phyloP scores from a whole-genome alignment of 2,888 invertebrate genomes.

The Scaptomyza polygonia region DNA sequence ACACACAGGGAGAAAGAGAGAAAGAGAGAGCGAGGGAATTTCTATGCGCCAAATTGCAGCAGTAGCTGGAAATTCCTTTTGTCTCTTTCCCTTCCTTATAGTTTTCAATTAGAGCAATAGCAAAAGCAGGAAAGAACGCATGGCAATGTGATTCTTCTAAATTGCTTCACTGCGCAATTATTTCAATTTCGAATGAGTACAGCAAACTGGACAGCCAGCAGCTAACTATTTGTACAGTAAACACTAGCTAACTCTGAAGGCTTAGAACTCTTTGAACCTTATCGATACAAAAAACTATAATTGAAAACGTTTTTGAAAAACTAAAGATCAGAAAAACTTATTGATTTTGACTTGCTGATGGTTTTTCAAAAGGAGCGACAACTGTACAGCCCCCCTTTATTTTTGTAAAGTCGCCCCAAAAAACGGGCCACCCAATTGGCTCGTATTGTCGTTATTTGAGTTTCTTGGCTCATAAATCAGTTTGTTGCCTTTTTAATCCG shows the following conservation, averaged over 20 bases:
- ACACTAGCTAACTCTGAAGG: too few relatives aligned
- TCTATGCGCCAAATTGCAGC: slow-evolving; percentile 79
- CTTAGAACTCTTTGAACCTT: too few relatives aligned
- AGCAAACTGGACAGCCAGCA: slow-evolving; percentile 32
- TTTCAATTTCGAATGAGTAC: slow-evolving; percentile 79
- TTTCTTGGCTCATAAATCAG: slow-evolving; percentile 82
- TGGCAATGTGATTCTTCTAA: slow-evolving; percentile 81
- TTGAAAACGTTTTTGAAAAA: too few relatives aligned
- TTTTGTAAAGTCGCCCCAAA: not conserved
- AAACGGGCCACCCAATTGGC: slow-evolving; percentile 19
- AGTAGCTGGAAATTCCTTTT: slow-evolving; percentile 58
- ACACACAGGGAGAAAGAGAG: slow-evolving; percentile 32
- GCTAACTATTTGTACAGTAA: slow-evolving; percentile 2
- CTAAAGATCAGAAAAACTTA: too few relatives aligned
- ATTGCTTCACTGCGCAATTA: slow-evolving; percentile 83
- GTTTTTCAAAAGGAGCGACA: too few relatives aligned
- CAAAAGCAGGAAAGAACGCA: slow-evolving; percentile 44
- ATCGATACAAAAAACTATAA: too few relatives aligned
- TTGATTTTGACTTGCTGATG: too few relatives aligned
- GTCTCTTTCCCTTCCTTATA: slow-evolving; percentile 47
- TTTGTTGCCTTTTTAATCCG: slow-evolving; percentile 80
- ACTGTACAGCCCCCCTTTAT: not conserved
- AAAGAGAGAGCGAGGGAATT: slow-evolving; percentile 39
- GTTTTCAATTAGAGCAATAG: slow-evolving; percentile 72
- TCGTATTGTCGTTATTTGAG: slow-evolving; percentile 81